Base-by-base conservation (phyloP, 2,888 invertebrate genomes). In the Epinotia demarniana region DNA sequence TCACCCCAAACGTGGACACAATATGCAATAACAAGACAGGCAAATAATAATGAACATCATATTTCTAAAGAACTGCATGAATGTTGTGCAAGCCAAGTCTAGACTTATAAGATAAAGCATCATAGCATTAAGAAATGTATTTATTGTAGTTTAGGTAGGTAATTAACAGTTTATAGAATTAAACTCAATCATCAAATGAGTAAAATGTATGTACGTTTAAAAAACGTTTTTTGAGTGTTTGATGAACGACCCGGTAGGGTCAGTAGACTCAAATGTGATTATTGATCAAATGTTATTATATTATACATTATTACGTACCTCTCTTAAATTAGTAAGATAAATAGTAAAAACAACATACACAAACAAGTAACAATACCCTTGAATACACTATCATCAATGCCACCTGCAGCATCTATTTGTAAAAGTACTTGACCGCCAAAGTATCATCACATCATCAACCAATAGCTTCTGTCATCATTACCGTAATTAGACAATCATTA, bases 401-500 rank as follows among this genome's bases (percentile, higher is more conserved):
- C 33, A 33, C 33, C n/a, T 9, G 27, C n/a, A 33, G 61, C 23
- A 8, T 8, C 18, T 9, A 62, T 62, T 43, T 19, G 43, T 60
- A 60, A 69, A 53, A 66, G 43, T 43, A 70, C 60, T 60, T 70
- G 49, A 70, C 46, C 46, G 61, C 33, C 49, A 61, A 57, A 39
- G 62, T 49, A 72, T 72, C 58, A 72, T 49, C 46, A 57, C 57
- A 57, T 39, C 39, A 68, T 43, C 19, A 58, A 58, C 16, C 19
- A 57, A 69, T 57, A 58, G 6, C 23, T 16, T 23, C 33, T 46
- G 58, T 58, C 69, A 60, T 64, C 64, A 58, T 58, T 72, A 57
- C 43, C 9, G 63, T 72, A 46, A 64, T 64, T 72, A 72, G 43
- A 60, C 46, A 57, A 72, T 60, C 66, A 72, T 66, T 72, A 72